Base-by-base conservation (phyloP, 2,797 vertebrate species). In the Coranthus polyacanthus region DNA sequence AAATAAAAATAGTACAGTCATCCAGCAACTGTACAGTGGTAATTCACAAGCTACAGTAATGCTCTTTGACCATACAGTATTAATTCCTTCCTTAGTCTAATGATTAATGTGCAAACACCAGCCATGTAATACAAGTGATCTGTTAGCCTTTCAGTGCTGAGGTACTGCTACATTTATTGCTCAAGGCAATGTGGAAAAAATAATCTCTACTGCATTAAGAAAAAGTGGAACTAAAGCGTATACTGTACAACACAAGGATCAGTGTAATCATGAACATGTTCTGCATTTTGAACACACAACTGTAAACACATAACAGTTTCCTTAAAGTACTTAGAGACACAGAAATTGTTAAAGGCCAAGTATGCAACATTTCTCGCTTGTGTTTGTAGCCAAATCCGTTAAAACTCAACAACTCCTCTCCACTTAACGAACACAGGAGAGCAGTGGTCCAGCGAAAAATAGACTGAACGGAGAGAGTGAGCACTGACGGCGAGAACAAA, bases 101-200 rank as follows among this genome's bases (percentile, higher is more conserved):
- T 15, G 18, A 43, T 43, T 38, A 41, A 12, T 3, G 41, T 2
- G 11, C 37, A 65, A 73, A 57, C 44, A 56, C 4, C 17, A 53
- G 15, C 17, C 16, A n/a, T 6, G 4, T 6, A 3, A 39, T 50
- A 16, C 7, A 39, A 53, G 8, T 29, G n/a, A 26, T 46, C 4
- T 16, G 22, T 16, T 52, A 50, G 43, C 15, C 5, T 62, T 59
- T 12, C 11, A 13, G 22, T 43, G 15, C 4, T 22, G 1, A 46
- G 12, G 32, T 24, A 12, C 20, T 52, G 13, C 18, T 21, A 34
- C 2, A 7, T 16, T 32, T 2, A 41, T 11, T 13, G 6, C 11
- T 29, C 0, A 26, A 24, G 13, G 12, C 21, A 18, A 18, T 0
- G 2, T 10, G 15, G 6, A 0, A 17, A 7, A n/a, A 47, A 8